Conservation (phyloP, 2,113 vertebrate genomes). For the Colaptes auratus region DNA sequence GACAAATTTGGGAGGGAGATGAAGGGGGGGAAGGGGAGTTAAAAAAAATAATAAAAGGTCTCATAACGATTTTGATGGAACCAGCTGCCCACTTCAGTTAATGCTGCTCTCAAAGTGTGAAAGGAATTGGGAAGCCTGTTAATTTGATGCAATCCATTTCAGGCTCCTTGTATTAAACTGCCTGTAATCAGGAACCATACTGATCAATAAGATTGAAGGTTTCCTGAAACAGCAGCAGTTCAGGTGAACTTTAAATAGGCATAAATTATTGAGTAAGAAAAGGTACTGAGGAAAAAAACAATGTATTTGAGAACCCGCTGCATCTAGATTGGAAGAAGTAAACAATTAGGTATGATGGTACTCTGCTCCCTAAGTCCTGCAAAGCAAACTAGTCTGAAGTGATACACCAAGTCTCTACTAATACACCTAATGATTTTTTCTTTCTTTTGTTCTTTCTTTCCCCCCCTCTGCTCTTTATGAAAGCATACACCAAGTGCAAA, state of each 20-base stretch:
- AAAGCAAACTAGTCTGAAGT: neutral
- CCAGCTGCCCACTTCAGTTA: conserved; percentile 58
- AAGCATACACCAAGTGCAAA: neutral
- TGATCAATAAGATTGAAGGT: neutral
- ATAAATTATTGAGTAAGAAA: neutral
- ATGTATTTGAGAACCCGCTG: neutral
- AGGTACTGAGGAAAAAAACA: neutral
- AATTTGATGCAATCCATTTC: conserved; percentile 26
- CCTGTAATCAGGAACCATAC: neutral
- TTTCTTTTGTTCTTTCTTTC: neutral
- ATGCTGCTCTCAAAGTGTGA: neutral
- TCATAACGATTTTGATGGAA: conserved; percentile 36
- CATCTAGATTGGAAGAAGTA: neutral
- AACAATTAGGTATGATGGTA: neutral
- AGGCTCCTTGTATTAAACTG: neutral
- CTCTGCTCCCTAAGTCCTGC: neutral
- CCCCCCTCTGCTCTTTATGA: neutral
- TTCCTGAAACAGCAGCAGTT: conserved; percentile 23
- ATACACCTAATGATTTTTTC: neutral
- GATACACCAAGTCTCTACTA: neutral
- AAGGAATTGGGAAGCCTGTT: conserved; percentile 21
- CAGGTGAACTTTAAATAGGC: neutral
- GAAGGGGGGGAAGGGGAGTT: too few species aligned
- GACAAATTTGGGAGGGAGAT: neutral
- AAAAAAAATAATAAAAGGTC: neutral